These are phyloP conservation scores for Murina feae DNA, from an alignment of 2,113 vertebrate genomes.

Conservation along the genomic window DNA sequence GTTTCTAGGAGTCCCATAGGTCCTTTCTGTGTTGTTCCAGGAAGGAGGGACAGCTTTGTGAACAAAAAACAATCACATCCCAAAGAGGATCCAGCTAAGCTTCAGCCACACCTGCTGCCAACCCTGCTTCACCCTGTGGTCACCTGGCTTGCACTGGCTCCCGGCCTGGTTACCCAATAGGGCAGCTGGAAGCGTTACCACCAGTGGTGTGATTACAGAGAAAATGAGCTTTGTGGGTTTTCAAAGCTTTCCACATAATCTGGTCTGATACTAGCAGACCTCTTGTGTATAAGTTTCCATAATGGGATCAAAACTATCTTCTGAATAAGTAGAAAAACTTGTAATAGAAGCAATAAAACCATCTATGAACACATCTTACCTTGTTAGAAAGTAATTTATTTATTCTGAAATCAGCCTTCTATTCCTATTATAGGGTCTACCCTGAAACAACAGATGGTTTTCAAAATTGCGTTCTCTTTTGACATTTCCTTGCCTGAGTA, in stretches of 20 bases:
- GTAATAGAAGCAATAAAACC: not conserved
- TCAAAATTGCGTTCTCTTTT: not conserved
- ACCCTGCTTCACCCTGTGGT: not conserved
- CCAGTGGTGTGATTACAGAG: not conserved
- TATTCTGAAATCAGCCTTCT: slow-evolving; percentile 3
- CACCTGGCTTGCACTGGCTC: not conserved
- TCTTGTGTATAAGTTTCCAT: not conserved
- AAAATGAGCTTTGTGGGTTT: not conserved
- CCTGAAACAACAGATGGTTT: not conserved
- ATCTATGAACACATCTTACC: not conserved
- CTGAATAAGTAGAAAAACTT: not conserved
- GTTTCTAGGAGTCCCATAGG: not conserved
- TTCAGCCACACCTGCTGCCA: not conserved
- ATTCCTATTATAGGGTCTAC: not conserved
- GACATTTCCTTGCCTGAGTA: not conserved
- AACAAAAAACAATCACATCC: not conserved
- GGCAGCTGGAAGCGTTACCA: not conserved
- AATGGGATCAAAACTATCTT: slow-evolving; percentile 1
- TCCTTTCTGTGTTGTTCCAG: not conserved
- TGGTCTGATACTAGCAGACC: not conserved
- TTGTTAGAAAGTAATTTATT: not conserved
- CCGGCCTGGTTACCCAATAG: not conserved
- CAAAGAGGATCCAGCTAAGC: not conserved
- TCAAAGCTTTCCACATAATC: not conserved
- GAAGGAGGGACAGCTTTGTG: not conserved